These are phyloP conservation scores for Poecilia gillii DNA, from an alignment of 2,797 vertebrate species.

Conservation along the genomic window DNA sequence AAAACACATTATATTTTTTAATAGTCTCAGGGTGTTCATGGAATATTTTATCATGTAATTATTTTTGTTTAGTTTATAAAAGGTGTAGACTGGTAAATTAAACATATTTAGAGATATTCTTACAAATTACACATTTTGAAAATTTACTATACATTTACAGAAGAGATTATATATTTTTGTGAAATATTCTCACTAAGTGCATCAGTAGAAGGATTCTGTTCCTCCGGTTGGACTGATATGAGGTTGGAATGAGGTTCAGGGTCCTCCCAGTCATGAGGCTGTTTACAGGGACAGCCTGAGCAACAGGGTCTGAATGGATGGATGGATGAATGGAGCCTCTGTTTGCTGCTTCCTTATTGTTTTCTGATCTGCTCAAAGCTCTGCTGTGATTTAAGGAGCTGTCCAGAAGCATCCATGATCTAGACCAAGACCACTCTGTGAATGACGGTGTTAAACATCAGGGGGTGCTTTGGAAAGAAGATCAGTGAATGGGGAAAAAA, in stretches of 20 bases:
- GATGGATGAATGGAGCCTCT: conserved; percentile 38
- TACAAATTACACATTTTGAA: background rate
- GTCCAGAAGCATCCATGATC: background rate
- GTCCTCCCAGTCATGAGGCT: background rate
- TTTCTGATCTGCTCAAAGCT: background rate
- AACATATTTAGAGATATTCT: background rate
- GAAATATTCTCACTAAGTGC: background rate
- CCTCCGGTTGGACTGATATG: background rate
- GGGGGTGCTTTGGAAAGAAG: background rate
- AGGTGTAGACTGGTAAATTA: background rate
- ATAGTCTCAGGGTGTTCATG: background rate
- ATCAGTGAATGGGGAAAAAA: background rate
- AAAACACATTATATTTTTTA: background rate
- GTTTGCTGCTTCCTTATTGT: conserved; percentile 24
- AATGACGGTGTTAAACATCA: background rate
- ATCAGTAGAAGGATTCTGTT: background rate
- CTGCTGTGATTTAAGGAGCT: conserved; percentile 3
- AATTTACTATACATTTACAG: background rate
- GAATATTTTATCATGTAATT: background rate
- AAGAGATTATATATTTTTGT: background rate
- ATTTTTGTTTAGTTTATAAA: background rate
- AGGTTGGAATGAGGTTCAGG: conserved; percentile 7
- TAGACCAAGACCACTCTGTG: background rate
- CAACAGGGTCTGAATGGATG: background rate
- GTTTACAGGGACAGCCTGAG: conserved; percentile 1